Evolutionary conservation across 2,888 invertebrate species (phyloP).

Genomic region (Osmoderma eremita): DNA sequence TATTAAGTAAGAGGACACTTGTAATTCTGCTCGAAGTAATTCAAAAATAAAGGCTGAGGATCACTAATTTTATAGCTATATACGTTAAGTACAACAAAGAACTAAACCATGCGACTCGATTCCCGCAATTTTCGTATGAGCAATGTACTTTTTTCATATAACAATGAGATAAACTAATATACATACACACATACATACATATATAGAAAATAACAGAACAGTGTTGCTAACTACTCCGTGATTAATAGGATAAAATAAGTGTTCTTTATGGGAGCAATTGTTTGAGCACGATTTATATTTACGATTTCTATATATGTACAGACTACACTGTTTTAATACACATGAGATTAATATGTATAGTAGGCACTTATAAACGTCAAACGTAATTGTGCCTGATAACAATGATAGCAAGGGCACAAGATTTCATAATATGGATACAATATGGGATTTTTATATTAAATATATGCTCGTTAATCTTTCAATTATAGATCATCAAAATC

Average conservation of each 20-base stretch:
- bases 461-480: too few relatives aligned
- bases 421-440: neutral
- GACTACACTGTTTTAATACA: too few relatives aligned
- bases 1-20: neutral
- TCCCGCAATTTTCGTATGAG: neutral
- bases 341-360: conserved; percentile 4
- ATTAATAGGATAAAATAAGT: conserved; percentile 11
- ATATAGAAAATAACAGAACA: conserved; percentile 16
- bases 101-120: conserved; percentile 1
- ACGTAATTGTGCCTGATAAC: neutral
- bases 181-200: too few relatives aligned
- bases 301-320: neutral
- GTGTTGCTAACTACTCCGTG: conserved; percentile 7
- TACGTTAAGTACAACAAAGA: conserved; percentile 15
- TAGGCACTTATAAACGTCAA: neutral
- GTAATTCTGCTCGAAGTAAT: neutral
- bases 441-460: neutral
- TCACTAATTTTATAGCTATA: neutral
- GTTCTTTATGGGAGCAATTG: conserved; percentile 3
- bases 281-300: conserved; percentile 7
- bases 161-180: neutral
- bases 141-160: conserved; percentile 7
- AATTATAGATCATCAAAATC: too few relatives aligned
- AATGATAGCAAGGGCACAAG: neutral
- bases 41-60: neutral